phyloP scores from a whole-genome alignment of 2,113 vertebrate species.

The Vulpes lagopus region DNA sequence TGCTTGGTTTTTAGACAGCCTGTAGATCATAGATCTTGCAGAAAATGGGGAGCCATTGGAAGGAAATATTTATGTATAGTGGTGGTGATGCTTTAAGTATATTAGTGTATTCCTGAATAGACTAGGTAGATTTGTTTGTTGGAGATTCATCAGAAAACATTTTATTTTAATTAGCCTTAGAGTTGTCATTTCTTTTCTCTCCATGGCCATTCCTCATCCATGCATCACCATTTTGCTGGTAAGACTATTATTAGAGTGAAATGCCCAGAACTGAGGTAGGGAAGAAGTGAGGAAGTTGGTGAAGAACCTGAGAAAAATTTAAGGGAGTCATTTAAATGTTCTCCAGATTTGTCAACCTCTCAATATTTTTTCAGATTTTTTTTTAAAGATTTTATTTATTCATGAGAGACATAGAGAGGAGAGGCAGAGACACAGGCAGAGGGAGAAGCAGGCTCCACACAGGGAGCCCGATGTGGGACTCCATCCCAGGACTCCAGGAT shows the following conservation, averaged over 20 bases:
- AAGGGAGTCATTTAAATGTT: background rate
- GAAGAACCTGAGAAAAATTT: background rate
- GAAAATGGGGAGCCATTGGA: background rate
- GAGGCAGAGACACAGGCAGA: too few relatives aligned
- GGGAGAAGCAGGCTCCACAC: too few relatives aligned
- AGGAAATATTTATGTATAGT: background rate
- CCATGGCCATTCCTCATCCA: background rate
- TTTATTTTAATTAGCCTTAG: background rate
- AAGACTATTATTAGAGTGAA: background rate
- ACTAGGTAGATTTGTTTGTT: background rate
- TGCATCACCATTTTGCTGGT: background rate
- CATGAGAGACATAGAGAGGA: too few relatives aligned
- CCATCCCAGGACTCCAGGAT: too few relatives aligned
- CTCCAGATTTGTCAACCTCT: background rate
- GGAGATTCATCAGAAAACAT: background rate
- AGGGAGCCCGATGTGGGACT: too few relatives aligned
- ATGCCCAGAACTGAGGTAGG: background rate
- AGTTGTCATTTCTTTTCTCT: background rate
- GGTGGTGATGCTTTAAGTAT: background rate
- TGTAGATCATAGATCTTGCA: background rate
- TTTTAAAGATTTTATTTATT: too few relatives aligned
- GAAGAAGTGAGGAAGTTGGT: background rate
- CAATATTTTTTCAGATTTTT: background rate
- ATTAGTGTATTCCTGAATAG: background rate
- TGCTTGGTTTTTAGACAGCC: background rate